These are phyloP conservation scores for Mesaphorura yosii DNA, from an alignment of 1,140 invertebrate species.

Conservation along the genomic window DNA sequence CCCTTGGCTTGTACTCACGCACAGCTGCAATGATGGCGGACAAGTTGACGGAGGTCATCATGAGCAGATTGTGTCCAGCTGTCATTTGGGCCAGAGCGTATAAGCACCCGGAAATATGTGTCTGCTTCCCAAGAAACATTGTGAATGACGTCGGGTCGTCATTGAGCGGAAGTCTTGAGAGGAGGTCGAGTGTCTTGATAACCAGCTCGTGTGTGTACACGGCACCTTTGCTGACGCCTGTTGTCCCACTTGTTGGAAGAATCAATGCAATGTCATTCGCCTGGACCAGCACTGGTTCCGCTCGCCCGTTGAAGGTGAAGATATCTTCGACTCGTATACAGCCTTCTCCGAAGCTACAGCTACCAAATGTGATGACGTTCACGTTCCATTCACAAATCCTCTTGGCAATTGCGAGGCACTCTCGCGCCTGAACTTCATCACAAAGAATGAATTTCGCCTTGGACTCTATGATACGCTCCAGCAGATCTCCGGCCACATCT, in stretches of 20 bases:
- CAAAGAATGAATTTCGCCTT: conserved; percentile 6
- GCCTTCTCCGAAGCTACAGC: too few species aligned
- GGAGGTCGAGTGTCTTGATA: not conserved
- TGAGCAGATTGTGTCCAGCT: not conserved
- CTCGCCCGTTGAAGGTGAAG: too few species aligned
- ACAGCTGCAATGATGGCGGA: not conserved
- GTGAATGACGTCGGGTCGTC: not conserved
- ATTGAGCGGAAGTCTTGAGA: not conserved
- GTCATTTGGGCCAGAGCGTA: not conserved
- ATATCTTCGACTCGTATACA: too few species aligned
- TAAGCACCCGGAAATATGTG: not conserved
- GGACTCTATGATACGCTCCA: not conserved
- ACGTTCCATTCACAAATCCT: conserved; percentile 8
- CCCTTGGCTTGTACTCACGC: not conserved
- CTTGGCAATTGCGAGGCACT: conserved; percentile 5
- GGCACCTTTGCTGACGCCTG: conserved; percentile 16
- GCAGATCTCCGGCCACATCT: not conserved
- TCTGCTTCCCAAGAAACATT: conserved; percentile 1
- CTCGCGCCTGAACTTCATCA: not conserved
- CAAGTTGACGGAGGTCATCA: not conserved
- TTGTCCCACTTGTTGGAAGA: conserved; percentile 16
- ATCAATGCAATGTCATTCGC: conserved; percentile 13
- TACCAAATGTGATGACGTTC: conserved; percentile 4
- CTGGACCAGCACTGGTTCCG: too few species aligned
- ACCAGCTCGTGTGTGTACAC: not conserved